A percentile compares a stretch with the other conserved stretches of the same genome.
Conservation (phyloP, 2,888 invertebrate genomes). For the Diadegma fenestrale region DNA sequence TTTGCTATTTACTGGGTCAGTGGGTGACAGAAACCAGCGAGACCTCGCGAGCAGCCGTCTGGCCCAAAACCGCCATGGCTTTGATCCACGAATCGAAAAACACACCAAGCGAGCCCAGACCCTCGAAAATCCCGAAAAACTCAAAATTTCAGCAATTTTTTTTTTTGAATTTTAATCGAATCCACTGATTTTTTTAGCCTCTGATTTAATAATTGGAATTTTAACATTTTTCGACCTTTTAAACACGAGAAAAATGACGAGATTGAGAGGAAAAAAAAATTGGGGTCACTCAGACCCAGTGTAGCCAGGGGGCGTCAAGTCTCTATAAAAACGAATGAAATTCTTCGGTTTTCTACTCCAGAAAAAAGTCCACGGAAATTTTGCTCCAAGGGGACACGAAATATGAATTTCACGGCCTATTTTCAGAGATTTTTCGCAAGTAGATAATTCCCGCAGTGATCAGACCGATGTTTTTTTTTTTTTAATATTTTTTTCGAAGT, state of each 20-base stretch:
- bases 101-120: too few species aligned
- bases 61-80: neutral
- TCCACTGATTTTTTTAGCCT: too few species aligned
- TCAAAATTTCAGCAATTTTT: neutral
- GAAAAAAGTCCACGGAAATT: neutral
- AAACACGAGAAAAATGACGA: too few species aligned
- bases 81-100: neutral
- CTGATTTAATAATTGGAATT: too few species aligned
- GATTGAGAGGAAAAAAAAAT: too few species aligned
- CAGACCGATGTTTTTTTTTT: too few species aligned
- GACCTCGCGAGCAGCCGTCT: conserved; percentile 17
- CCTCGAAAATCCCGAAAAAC: too few species aligned
- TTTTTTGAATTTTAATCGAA: neutral
- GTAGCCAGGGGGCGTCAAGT: too few species aligned
- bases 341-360: neutral
- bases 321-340: neutral
- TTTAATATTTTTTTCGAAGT: too few species aligned
- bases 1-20: conserved; percentile 77
- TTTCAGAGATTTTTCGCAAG: neutral
- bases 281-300: too few species aligned
- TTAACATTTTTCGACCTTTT: too few species aligned
- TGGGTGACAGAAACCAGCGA: conserved; percentile 75
- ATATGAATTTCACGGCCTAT: neutral
- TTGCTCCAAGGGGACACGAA: neutral
- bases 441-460: neutral